A percentile compares a stretch with the other conserved stretches of the same genome.
Conservation (phyloP, 23 tunicate species). For the Styela plicata region DNA sequence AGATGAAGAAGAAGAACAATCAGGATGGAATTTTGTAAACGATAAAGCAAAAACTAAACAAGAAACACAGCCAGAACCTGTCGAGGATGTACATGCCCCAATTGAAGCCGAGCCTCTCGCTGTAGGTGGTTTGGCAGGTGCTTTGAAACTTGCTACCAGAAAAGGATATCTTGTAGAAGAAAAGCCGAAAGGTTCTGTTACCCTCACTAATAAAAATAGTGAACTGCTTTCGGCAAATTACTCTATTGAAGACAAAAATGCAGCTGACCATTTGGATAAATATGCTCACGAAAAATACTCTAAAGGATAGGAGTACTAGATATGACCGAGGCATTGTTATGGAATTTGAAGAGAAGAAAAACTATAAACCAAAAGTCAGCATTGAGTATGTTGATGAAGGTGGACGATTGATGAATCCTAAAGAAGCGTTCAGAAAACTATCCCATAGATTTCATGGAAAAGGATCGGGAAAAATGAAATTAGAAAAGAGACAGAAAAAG, state of each 20-base stretch:
- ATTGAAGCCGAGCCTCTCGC: constrained; percentile 97
- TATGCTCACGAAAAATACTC: constrained; percentile 95
- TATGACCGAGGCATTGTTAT: constrained; percentile 64
- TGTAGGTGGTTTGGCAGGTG: constrained; percentile 74
- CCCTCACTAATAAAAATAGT: constrained; percentile 49
- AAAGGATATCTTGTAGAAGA: constrained; percentile 82
- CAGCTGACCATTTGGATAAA: constrained; percentile 92
- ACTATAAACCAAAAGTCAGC: constrained; percentile 74
- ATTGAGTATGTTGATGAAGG: constrained; percentile 82
- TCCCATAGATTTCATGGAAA: constrained; percentile 98
- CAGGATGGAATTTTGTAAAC: constrained; percentile 55
- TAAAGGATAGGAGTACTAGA: constrained; percentile 57
- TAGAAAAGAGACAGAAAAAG: constrained; percentile 86
- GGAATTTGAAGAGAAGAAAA: constrained; percentile 83
- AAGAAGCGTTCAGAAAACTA: constrained; percentile 93
- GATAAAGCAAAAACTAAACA: constrained; percentile 26
- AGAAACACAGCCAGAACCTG: neutral
- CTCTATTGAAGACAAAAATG: constrained; percentile 95
- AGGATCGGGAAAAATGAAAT: constrained; percentile 91
- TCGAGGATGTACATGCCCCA: constrained; percentile 62
- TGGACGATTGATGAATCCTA: constrained; percentile 56
- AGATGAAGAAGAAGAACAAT: constrained; percentile 30
- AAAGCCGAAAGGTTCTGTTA: constrained; percentile 47
- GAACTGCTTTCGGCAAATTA: constrained; percentile 60
- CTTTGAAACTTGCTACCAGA: constrained; percentile 62